Conservation (phyloP, 2,113 vertebrate genomes). For the Mustelus asterias region DNA sequence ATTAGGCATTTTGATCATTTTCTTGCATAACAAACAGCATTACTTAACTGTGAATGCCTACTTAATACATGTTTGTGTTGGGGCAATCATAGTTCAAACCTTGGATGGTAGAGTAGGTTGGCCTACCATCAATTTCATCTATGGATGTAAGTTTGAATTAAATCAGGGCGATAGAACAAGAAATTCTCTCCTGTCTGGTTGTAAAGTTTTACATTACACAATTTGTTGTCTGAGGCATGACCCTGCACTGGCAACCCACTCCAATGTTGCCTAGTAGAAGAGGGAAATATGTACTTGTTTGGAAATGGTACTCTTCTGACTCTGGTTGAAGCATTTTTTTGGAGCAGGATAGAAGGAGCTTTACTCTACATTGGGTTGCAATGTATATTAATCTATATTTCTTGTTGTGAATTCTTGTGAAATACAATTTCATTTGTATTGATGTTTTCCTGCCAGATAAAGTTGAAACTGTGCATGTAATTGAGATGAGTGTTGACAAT, state of each 20-base stretch:
- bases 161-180: neutral
- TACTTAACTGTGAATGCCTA: neutral
- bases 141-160: neutral
- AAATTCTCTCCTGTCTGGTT: neutral
- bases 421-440: neutral
- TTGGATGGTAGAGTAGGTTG: neutral
- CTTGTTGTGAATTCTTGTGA: no score
- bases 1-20: neutral
- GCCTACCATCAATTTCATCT: neutral
- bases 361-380: neutral
- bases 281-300: neutral
- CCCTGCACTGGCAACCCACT: neutral
- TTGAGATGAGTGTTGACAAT: conserved; percentile 57
- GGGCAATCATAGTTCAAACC: neutral
- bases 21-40: neutral
- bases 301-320: neutral
- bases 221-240: neutral
- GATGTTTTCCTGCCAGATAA: conserved; percentile 41
- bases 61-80: neutral
- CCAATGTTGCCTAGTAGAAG: neutral
- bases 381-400: neutral
- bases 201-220: neutral
- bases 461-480: conserved; percentile 53
- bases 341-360: neutral
- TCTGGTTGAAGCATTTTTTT: neutral